Base-by-base conservation (phyloP, 1,140 invertebrate genomes). In the Vanessa atalanta region DNA sequence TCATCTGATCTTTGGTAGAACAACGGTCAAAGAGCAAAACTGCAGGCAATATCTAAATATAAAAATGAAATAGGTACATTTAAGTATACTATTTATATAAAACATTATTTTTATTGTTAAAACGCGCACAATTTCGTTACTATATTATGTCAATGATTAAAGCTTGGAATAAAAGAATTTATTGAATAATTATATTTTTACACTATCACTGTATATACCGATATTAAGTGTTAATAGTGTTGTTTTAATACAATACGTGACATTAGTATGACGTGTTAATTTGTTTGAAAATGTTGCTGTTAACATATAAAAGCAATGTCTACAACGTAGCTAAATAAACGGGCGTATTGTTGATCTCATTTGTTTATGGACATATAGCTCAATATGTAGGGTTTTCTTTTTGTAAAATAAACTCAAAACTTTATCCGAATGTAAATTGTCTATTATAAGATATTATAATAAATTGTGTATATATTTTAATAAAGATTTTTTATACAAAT, bases 281-380 rank as follows among this genome's bases (percentile, higher is more conserved):
- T 61, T 48, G 67, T 70, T 70, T 70, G 68, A 70, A 31, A 55
- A 61, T 69, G 66, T 69, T 69, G 20, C 66, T 69, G 66, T 68
- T 47, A 55, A 47, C 66, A 61, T 37, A 61, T 31, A 31, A 57
- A 60, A 70, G 47, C 63, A 61, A 48, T 65, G 47, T 64, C 60
- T 76, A 64, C 61, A 68, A 70, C 70, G 80, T 88, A 79, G 79
- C 71, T 77, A 78, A 79, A 80, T 79, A 79, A 83, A 73, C 78
- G 86, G 87, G 88, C 85, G 87, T 86, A 87, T 86, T 89, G 86
- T 89, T 92, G 90, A 92, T 92, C 90, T 92, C 90, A 92, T 87
- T 92, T 85, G 83, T 90, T 88, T 88, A 91, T 85, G 85, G 78
- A 89, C 84, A 83, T 85, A 80, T 90, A 92, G 90, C 90, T 92